Conservation (phyloP, 2,113 vertebrate genomes). For the Calyptommatus sinebrachiatus region DNA sequence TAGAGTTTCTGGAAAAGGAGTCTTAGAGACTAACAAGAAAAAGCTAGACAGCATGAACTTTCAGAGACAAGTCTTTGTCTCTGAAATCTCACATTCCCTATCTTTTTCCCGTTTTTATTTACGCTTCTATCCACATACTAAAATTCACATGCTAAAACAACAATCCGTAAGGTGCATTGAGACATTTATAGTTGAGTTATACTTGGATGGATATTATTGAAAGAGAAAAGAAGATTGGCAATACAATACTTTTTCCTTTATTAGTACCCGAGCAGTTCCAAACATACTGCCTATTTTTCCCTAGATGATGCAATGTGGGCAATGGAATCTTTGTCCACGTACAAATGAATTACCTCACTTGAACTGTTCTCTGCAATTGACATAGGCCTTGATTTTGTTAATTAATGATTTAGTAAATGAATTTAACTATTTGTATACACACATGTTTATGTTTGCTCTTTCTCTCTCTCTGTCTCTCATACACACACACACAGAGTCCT, state of each 20-base stretch:
- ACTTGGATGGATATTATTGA: too few species aligned
- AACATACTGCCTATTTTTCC: constrained; percentile 48
- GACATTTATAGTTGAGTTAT: neutral
- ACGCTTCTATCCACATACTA: too few species aligned
- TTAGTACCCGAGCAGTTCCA: neutral
- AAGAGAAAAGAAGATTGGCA: neutral
- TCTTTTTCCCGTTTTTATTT: too few species aligned
- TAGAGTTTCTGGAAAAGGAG: too few species aligned
- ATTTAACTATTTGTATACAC: constrained; percentile 49
- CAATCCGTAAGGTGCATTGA: neutral
- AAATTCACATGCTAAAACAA: too few species aligned
- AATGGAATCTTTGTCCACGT: constrained; percentile 50
- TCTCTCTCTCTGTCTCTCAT: neutral
- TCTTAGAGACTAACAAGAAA: too few species aligned
- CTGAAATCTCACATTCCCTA: too few species aligned
- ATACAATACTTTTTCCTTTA: neutral
- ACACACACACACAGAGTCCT: constrained; percentile 27
- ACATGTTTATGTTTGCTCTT: neutral
- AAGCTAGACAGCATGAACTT: too few species aligned
- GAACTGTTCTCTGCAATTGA: constrained; percentile 28
- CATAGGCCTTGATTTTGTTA: constrained; percentile 54
- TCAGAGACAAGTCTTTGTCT: too few species aligned
- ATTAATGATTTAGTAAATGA: constrained; percentile 60
- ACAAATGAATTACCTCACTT: constrained; percentile 60
- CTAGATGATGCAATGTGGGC: constrained; percentile 36